phyloP scores from a whole-genome alignment of 92 coral and sea anemone genomes.

The Galaxea fascicularis region DNA sequence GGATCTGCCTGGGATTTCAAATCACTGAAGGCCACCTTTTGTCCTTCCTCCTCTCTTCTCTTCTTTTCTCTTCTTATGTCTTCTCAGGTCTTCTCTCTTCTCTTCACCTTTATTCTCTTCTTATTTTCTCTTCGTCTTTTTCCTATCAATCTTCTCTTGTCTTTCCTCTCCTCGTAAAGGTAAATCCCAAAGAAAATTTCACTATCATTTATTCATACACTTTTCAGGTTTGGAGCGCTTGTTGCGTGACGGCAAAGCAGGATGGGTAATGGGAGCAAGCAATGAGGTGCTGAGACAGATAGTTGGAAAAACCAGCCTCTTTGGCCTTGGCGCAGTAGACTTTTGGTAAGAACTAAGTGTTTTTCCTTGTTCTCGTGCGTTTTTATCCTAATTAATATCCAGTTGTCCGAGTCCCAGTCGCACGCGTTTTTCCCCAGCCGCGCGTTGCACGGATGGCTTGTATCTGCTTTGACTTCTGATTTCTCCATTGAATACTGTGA shows the following conservation, averaged over 20 bases:
- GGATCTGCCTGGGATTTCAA: too few species aligned
- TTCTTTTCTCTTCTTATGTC: neutral
- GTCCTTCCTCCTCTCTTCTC: neutral
- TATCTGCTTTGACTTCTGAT: too few species aligned
- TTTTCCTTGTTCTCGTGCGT: neutral
- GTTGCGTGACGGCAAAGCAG: constrained; percentile 73
- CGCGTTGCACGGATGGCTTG: too few species aligned
- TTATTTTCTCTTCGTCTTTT: too few species aligned
- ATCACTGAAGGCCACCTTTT: neutral
- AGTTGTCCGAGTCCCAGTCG: too few species aligned
- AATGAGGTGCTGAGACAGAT: constrained; percentile 69
- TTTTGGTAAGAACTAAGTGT: constrained; percentile 51
- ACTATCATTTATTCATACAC: neutral
- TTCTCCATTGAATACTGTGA: too few species aligned
- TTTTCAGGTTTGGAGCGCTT: constrained; percentile 61
- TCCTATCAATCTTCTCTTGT: too few species aligned
- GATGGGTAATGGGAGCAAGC: constrained; percentile 77
- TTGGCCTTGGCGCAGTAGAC: constrained; percentile 62
- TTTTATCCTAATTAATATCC: neutral
- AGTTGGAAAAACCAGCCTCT: constrained; percentile 71
- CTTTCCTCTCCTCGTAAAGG: too few species aligned
- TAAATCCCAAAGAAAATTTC: too few species aligned
- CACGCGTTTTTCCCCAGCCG: too few species aligned
- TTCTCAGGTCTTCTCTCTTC: neutral
- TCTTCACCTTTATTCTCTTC: too few species aligned